Evolutionary conservation across 30 jellyfish, hydroid and myxozoan genomes (phyloP).

Genomic region (Phacellophora camtschatica): DNA sequence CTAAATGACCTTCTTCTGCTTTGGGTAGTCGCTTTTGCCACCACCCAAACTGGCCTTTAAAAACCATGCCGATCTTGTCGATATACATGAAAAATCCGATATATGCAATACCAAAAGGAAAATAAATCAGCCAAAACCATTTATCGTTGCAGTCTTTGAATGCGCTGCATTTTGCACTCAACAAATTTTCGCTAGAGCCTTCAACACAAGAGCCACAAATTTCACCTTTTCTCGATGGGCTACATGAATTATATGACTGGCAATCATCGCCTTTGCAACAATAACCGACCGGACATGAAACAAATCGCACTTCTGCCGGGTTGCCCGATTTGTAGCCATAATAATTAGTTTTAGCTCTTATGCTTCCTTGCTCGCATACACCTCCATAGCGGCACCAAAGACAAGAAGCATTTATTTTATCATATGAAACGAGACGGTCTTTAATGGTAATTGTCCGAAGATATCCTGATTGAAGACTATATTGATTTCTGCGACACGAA

Average conservation of each 20-base stretch:
- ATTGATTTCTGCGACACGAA: conserved; percentile 78
- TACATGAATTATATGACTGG: conserved; percentile 74
- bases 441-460: conserved; percentile 29
- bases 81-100: conserved; percentile 77
- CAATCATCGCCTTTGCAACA: conserved; percentile 86
- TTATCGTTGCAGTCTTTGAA: conserved; percentile 59
- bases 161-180: conserved; percentile 74
- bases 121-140: conserved; percentile 90
- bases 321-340: conserved; percentile 76
- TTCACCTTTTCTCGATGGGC: conserved; percentile 47
- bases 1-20: neutral
- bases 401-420: conserved; percentile 58
- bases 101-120: conserved; percentile 67
- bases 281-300: conserved; percentile 89
- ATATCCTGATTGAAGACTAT: conserved; percentile 82
- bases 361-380: conserved; percentile 75
- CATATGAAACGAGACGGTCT: neutral
- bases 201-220: conserved; percentile 84
- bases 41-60: conserved; percentile 76
- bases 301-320: conserved; percentile 61
- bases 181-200: conserved; percentile 80
- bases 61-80: conserved; percentile 63
- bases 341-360: conserved; percentile 78
- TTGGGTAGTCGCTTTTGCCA: conserved; percentile 49
- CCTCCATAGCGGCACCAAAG: conserved; percentile 90